Evolutionary conservation across 2,113 vertebrate genomes (phyloP).

Genomic region (Daboia siamensis): DNA sequence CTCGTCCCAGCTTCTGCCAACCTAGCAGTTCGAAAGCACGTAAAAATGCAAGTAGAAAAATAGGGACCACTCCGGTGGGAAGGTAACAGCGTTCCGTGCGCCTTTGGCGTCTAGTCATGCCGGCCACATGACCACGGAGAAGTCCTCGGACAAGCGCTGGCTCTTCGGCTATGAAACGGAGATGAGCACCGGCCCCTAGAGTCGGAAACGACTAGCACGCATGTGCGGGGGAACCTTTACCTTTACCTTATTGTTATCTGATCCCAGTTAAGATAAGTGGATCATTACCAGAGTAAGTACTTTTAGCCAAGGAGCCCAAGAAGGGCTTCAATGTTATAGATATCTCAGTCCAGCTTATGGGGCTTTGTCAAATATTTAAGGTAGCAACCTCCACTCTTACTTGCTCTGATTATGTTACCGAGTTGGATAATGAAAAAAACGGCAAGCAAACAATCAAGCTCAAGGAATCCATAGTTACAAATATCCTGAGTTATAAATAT

Average conservation of each 20-base stretch:
- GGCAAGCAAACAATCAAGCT: neutral
- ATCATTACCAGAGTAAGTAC: neutral
- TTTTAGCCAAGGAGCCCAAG: neutral
- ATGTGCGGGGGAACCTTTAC: too few relatives aligned
- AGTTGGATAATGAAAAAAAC: neutral
- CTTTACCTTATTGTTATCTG: neutral
- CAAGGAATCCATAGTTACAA: neutral
- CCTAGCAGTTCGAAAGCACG: too few relatives aligned
- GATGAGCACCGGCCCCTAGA: too few relatives aligned
- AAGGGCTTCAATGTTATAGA: slow-evolving; percentile 1
- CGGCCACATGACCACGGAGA: too few relatives aligned
- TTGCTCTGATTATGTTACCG: neutral
- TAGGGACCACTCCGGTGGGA: too few relatives aligned
- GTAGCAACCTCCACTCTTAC: neutral
- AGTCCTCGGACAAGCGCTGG: too few relatives aligned
- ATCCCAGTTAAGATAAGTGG: neutral
- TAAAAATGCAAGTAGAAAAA: too few relatives aligned
- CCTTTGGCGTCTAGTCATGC: too few relatives aligned
- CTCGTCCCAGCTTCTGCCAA: too few relatives aligned
- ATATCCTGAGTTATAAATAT: neutral
- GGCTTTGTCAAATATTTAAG: slow-evolving; percentile 1
- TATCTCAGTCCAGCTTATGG: slow-evolving; percentile 16
- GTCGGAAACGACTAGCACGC: too few relatives aligned
- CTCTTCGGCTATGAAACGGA: too few relatives aligned
- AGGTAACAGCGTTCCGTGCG: too few relatives aligned